phyloP scores from a whole-genome alignment of 2,888 invertebrate species.

The Synergus gifuensis region DNA sequence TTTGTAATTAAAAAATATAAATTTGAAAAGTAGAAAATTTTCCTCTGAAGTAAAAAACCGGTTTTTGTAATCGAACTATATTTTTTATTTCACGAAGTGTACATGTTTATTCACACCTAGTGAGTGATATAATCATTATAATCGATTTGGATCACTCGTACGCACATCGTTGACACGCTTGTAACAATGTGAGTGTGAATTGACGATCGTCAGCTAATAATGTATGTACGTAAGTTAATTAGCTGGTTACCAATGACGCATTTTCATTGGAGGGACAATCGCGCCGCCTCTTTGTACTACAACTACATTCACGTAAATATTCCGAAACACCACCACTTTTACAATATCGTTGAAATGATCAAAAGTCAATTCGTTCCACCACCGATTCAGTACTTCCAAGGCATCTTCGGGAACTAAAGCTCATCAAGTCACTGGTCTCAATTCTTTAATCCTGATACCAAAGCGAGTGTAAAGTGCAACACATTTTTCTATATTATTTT shows the following conservation, averaged over 20 bases:
- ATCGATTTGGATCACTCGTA: conserved; percentile 31
- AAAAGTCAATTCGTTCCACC: conserved; percentile 38
- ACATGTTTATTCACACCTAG: conserved; percentile 29
- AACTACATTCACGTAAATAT: conserved; percentile 2
- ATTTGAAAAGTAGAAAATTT: neutral
- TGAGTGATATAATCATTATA: conserved; percentile 38
- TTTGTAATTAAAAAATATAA: neutral
- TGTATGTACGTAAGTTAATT: conserved; percentile 57
- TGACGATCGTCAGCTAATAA: conserved; percentile 42
- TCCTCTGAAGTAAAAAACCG: neutral
- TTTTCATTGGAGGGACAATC: conserved; percentile 51
- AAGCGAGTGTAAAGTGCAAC: conserved; percentile 8
- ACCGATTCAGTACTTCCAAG: conserved; percentile 36
- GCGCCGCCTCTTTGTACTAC: conserved; percentile 35
- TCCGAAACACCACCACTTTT: conserved; percentile 25
- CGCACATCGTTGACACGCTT: conserved; percentile 14
- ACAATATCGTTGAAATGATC: conserved; percentile 35
- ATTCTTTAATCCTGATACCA: neutral
- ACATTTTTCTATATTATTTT: neutral
- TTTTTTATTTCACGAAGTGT: neutral
- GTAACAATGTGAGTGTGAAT: neutral
- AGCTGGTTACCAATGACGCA: conserved; percentile 58
- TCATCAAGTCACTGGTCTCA: neutral
- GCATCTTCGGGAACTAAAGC: conserved; percentile 23
- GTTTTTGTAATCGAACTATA: neutral